Conservation (phyloP, 2,888 invertebrate genomes). For the Tigriopus californicus region DNA sequence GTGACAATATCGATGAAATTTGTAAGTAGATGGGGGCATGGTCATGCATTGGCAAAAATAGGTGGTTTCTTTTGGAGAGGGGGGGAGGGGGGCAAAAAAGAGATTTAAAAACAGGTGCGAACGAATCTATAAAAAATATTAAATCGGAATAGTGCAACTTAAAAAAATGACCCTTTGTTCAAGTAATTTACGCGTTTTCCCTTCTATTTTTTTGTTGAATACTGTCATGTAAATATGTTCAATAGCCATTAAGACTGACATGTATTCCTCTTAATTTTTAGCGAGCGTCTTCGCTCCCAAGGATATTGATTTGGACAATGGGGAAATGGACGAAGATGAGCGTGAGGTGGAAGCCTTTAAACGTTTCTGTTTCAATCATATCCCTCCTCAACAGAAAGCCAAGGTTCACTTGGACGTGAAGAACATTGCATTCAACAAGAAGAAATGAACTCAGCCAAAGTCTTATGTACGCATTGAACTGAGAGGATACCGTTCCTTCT, state of each 20-base stretch:
- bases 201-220: background rate
- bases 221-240: background rate
- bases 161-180: too few relatives aligned
- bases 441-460: slow-evolving; percentile 21
- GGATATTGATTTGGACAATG: slow-evolving; percentile 53
- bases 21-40: slow-evolving; percentile 16
- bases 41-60: too few relatives aligned
- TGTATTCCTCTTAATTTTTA: slow-evolving; percentile 28
- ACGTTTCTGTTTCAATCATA: slow-evolving; percentile 59
- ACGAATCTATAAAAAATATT: too few relatives aligned
- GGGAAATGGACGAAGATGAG: slow-evolving; percentile 56
- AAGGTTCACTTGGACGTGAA: slow-evolving; percentile 54
- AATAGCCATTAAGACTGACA: background rate
- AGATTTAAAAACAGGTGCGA: too few relatives aligned
- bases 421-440: slow-evolving; percentile 49
- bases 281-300: slow-evolving; percentile 60
- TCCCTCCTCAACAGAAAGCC: slow-evolving; percentile 49
- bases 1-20: slow-evolving; percentile 21
- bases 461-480: too few relatives aligned
- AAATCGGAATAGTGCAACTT: too few relatives aligned
- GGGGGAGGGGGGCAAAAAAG: too few relatives aligned
- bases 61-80: slow-evolving; percentile 14
- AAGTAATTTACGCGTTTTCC: background rate
- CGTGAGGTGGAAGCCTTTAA: slow-evolving; percentile 68
- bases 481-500: too few relatives aligned